Evolutionary conservation across 1,140 invertebrate species (phyloP).

Genomic region (Brachionus sp.): DNA sequence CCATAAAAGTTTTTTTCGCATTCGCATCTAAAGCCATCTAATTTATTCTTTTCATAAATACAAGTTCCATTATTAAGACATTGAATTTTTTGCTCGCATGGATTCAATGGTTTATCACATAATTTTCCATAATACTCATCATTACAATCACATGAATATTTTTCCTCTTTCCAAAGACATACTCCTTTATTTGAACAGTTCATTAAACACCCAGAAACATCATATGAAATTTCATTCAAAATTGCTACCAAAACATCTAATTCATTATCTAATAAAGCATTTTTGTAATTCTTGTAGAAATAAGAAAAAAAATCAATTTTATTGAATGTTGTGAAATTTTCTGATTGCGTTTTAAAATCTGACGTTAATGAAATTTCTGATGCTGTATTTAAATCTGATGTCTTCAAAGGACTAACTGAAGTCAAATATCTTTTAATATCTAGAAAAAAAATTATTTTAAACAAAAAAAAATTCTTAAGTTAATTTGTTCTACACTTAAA

Average conservation of each 20-base stretch:
- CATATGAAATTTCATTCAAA: background rate
- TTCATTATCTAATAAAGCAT: background rate
- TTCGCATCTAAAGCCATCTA: background rate
- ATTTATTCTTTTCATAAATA: background rate
- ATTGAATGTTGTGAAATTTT: too few relatives aligned
- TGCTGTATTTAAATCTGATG: too few relatives aligned
- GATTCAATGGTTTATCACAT: background rate
- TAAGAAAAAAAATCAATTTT: too few relatives aligned
- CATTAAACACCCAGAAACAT: background rate
- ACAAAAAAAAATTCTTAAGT: too few relatives aligned
- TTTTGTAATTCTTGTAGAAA: too few relatives aligned
- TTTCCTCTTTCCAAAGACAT: background rate
- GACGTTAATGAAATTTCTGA: too few relatives aligned
- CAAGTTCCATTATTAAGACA: conserved; percentile 1
- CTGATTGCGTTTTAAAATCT: too few relatives aligned
- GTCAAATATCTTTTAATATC: too few relatives aligned
- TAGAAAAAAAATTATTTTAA: too few relatives aligned
- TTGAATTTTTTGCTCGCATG: background rate
- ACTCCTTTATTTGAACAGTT: conserved; percentile 1
- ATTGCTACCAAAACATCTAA: background rate
- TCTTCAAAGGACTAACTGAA: too few relatives aligned
- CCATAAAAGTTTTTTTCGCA: background rate
- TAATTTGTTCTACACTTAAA: too few relatives aligned
- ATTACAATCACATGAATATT: background rate
- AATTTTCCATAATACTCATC: background rate